These are phyloP conservation scores for Karalla daura DNA, from an alignment of 2,797 vertebrate species.

Conservation along the genomic window DNA sequence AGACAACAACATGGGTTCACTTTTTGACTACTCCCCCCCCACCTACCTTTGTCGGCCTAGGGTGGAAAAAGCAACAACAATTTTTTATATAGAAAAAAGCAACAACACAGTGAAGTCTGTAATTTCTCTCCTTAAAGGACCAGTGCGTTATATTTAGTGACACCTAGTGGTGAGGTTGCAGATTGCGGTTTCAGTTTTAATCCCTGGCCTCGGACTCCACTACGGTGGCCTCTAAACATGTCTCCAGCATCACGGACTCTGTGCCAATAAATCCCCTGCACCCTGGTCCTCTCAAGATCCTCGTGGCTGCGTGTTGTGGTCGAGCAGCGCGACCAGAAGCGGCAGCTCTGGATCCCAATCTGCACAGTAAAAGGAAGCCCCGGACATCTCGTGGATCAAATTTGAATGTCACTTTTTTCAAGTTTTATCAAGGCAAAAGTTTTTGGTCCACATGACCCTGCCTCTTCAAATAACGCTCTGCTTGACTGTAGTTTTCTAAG, in stretches of 20 bases:
- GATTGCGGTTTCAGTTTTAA: no score
- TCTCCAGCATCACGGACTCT: no score
- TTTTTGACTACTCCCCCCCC: conserved; percentile 20
- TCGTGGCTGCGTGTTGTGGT: conserved; percentile 28
- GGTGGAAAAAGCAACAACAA: conserved; percentile 8
- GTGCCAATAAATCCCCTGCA: no score
- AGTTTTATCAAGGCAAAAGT: conserved; percentile 11
- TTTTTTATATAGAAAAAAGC: conserved; percentile 27
- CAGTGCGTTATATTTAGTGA: no score
- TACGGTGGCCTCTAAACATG: no score
- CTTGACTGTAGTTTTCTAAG: conserved; percentile 31
- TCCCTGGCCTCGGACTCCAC: no score
- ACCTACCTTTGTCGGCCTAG: conserved; percentile 28
- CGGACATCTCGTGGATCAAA: conserved; percentile 7
- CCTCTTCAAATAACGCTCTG: conserved; percentile 13
- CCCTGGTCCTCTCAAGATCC: conserved; percentile 3
- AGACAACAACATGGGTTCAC: conserved; percentile 15
- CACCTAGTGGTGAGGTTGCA: no score
- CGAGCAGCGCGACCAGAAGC: conserved; percentile 14
- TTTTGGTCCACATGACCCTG: conserved; percentile 24
- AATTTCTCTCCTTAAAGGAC: neutral
- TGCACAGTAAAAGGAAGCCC: conserved; percentile 30
- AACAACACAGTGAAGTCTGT: conserved; percentile 9
- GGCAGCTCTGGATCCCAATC: conserved; percentile 11
- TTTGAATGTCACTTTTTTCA: conserved; percentile 25